These are phyloP conservation scores for Cydia amplana DNA, from an alignment of 1,140 invertebrate genomes.

Conservation along the genomic window DNA sequence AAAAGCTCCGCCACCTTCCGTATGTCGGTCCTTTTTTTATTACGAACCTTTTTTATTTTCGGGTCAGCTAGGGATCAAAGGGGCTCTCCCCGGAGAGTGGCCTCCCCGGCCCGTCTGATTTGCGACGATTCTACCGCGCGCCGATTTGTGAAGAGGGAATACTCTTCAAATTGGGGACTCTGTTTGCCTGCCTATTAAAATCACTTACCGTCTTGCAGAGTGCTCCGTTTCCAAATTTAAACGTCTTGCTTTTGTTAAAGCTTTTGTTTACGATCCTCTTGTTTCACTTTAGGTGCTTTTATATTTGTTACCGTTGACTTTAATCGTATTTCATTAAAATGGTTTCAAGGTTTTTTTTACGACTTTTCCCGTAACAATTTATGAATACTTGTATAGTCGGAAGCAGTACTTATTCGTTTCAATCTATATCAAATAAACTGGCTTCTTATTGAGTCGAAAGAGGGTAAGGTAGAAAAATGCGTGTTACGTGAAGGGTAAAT, in stretches of 20 bases:
- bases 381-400: constrained; percentile 2
- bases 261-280: constrained; percentile 39
- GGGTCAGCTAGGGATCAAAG: constrained; percentile 79
- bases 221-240: constrained; percentile 47
- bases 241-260: constrained; percentile 45
- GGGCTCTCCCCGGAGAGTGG: constrained; percentile 68
- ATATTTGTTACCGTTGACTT: constrained; percentile 30
- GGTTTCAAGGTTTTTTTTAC: constrained; percentile 12
- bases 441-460: constrained; percentile 17
- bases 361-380: constrained; percentile 11
- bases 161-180: constrained; percentile 69
- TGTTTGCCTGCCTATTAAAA: constrained; percentile 75
- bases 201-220: constrained; percentile 61
- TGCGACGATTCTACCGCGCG: constrained; percentile 70
- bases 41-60: constrained; percentile 79
- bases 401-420: neutral
- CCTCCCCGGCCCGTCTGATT: constrained; percentile 65
- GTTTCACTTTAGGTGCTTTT: constrained; percentile 34
- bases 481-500: constrained; percentile 31
- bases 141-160: constrained; percentile 77
- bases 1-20: constrained; percentile 79
- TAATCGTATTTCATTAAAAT: constrained; percentile 29
- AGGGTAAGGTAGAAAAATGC: constrained; percentile 31
- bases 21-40: constrained; percentile 78
- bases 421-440: constrained; percentile 18